phyloP scores from a whole-genome alignment of 2,113 vertebrate genomes.

The Rhea pennata region DNA sequence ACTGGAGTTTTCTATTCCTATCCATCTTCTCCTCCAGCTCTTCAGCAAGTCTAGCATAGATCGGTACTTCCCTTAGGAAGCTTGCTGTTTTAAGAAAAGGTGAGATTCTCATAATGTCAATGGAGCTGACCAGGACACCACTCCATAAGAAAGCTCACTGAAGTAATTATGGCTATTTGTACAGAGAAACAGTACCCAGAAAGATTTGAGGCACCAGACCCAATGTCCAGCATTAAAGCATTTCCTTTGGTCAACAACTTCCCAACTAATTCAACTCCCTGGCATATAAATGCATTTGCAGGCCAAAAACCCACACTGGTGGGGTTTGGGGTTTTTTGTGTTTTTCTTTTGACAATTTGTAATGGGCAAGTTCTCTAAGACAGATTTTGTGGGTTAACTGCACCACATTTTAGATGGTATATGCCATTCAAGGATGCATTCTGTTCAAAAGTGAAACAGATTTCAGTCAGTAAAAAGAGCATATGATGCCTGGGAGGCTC shows the following conservation, averaged over 20 bases:
- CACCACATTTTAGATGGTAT: background rate
- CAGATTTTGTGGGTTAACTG: background rate
- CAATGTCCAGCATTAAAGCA: background rate
- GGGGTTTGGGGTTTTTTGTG: background rate
- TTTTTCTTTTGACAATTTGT: background rate
- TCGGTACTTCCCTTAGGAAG: background rate
- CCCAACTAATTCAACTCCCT: background rate
- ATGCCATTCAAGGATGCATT: background rate
- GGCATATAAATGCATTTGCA: background rate
- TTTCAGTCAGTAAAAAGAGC: background rate
- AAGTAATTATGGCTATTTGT: accelerated
- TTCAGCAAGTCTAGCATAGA: background rate
- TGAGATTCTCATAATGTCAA: background rate
- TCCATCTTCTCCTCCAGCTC: background rate
- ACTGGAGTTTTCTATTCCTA: background rate
- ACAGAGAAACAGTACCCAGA: background rate
- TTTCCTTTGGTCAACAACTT: background rate
- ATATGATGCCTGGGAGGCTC: background rate
- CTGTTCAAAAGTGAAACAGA: background rate
- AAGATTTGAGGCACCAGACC: background rate
- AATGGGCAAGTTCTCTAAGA: background rate
- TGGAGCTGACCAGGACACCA: background rate
- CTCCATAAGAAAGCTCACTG: background rate
- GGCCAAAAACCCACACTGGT: background rate
- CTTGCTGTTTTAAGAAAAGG: background rate